phyloP scores from a whole-genome alignment of 1,140 invertebrate genomes.

The Drosophila azteca region DNA sequence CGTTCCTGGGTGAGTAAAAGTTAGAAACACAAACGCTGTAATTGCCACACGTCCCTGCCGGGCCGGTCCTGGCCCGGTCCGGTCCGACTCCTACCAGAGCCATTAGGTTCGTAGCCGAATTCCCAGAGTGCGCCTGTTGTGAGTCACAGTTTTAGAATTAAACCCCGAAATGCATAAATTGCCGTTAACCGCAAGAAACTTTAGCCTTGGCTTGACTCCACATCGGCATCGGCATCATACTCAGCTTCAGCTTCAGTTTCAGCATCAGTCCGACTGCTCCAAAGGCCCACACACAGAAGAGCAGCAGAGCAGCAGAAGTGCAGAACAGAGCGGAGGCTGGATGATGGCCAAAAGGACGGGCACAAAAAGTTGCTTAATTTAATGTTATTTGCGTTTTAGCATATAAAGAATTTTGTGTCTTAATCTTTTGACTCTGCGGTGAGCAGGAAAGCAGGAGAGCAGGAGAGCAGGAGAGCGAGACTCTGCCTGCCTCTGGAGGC shows the following conservation, averaged over 20 bases:
- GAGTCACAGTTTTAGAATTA: constrained; percentile 81
- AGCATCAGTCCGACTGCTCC: constrained; percentile 29
- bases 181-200: constrained; percentile 80
- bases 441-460: constrained; percentile 47
- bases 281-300: constrained; percentile 29
- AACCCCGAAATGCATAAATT: constrained; percentile 77
- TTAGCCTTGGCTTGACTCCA: constrained; percentile 61
- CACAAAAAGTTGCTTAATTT: constrained; percentile 83
- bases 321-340: too few species aligned
- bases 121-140: constrained; percentile 59
- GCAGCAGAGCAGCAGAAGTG: neutral
- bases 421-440: constrained; percentile 82
- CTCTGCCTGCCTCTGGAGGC: constrained; percentile 50
- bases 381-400: constrained; percentile 83
- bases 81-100: constrained; percentile 32
- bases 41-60: constrained; percentile 68
- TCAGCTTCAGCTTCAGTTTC: constrained; percentile 5
- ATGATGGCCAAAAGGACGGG: constrained; percentile 9
- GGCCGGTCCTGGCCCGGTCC: constrained; percentile 20
- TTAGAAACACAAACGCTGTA: constrained; percentile 64
- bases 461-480: constrained; percentile 37
- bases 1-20: constrained; percentile 55
- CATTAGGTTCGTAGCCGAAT: constrained; percentile 64
- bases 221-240: constrained; percentile 10
- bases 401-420: constrained; percentile 84